A percentile compares a stretch with the other conserved stretches of the same genome.
phyloP scores from a whole-genome alignment of 2,797 vertebrate genomes.

The Tangara arthus region DNA sequence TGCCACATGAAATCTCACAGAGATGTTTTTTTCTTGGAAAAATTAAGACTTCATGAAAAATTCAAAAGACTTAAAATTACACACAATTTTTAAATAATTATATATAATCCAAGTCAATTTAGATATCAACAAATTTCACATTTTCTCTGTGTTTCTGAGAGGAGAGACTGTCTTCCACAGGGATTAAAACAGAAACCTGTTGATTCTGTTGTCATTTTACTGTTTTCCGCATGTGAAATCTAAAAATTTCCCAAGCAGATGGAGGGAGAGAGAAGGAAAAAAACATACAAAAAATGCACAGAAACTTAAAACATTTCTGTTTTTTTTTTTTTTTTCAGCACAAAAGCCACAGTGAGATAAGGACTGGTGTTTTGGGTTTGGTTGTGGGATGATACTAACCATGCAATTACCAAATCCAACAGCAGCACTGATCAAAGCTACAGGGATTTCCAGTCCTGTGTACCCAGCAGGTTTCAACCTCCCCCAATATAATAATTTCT shows the following conservation, averaged over 20 bases:
- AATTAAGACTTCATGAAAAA: neutral
- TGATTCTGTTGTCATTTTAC: neutral
- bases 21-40: neutral
- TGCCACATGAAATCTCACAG: neutral
- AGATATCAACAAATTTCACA: neutral
- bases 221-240: neutral
- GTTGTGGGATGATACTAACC: neutral
- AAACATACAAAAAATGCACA: neutral
- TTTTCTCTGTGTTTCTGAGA: neutral
- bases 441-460: fast-evolving
- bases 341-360: neutral
- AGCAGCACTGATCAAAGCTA: neutral
- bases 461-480: neutral
- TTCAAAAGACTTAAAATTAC: neutral
- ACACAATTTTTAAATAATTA: neutral
- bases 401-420: neutral
- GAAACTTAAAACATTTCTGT: neutral
- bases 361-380: neutral
- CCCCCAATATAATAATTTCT: neutral
- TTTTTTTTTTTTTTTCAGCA: neutral
- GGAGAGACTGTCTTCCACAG: neutral
- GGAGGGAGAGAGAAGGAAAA: neutral
- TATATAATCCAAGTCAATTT: neutral
- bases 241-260: neutral
- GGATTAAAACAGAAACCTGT: neutral